Evolutionary conservation across 2,113 vertebrate species (phyloP).

Genomic region (Silurus meridionalis): DNA sequence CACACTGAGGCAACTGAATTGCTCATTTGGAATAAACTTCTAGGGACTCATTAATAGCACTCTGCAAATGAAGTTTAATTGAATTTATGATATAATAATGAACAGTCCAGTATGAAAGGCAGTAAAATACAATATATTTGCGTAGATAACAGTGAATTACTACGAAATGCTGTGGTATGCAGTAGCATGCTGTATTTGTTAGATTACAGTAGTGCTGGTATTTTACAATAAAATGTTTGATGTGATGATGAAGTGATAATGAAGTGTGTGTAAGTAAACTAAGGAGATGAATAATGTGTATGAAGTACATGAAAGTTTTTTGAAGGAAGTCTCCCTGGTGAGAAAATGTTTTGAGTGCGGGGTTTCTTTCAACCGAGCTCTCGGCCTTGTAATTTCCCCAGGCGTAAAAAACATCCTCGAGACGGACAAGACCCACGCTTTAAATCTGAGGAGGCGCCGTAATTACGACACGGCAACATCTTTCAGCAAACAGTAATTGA

Average conservation of each 20-base stretch:
- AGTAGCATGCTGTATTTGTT: too few relatives aligned
- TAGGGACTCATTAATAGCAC: too few relatives aligned
- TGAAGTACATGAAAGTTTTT: neutral
- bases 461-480: constrained; percentile 44
- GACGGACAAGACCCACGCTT: constrained; percentile 7
- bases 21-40: too few relatives aligned
- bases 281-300: neutral
- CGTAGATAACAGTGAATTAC: too few relatives aligned
- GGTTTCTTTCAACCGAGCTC: neutral
- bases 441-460: constrained; percentile 18
- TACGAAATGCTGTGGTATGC: too few relatives aligned
- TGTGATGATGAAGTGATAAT: neutral
- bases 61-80: too few relatives aligned
- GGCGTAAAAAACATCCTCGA: neutral
- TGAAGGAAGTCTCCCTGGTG: neutral
- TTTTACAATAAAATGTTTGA: too few relatives aligned
- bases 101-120: too few relatives aligned
- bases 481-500: constrained; percentile 37
- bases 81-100: too few relatives aligned
- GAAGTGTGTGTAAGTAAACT: neutral
- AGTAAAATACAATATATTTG: too few relatives aligned
- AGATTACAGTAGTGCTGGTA: too few relatives aligned
- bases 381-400: neutral
- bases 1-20: too few relatives aligned
- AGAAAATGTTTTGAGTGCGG: neutral